Conservation (phyloP, 2,113 vertebrate species). For the Columba janthina region DNA sequence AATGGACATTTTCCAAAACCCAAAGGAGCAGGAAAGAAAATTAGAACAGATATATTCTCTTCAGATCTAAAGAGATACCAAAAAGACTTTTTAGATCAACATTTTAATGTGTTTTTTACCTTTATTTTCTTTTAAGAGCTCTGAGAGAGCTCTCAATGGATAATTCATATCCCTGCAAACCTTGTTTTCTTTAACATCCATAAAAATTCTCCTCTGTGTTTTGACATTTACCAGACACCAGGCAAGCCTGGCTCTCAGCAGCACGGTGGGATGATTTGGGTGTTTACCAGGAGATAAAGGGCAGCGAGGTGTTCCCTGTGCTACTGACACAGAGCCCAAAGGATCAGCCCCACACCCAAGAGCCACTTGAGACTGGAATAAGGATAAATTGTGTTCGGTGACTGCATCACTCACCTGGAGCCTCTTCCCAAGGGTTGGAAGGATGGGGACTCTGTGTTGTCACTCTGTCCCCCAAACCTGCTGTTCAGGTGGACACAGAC, state of each 20-base stretch:
- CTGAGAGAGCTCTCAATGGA: background rate
- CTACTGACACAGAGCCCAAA: background rate
- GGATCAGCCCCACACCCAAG: background rate
- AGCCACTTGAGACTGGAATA: accelerated
- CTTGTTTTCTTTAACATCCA: background rate
- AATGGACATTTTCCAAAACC: background rate
- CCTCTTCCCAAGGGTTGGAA: background rate
- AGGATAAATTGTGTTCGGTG: background rate
- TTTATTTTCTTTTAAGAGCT: background rate
- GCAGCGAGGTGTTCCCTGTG: background rate
- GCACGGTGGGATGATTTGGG: background rate
- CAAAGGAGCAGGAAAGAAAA: background rate
- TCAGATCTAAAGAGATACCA: background rate
- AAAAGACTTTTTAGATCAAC: slow-evolving; percentile 12
- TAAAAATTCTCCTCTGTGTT: background rate
- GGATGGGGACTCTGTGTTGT: background rate
- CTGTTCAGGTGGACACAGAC: background rate
- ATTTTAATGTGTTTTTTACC: background rate
- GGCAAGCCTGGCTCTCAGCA: background rate
- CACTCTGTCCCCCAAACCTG: background rate
- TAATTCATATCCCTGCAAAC: background rate
- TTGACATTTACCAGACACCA: background rate
- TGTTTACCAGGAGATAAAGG: background rate
- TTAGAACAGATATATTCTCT: background rate
- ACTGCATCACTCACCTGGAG: background rate